These are phyloP conservation scores for Trinectes maculatus DNA, from an alignment of 2,113 vertebrate genomes.

Conservation along the genomic window DNA sequence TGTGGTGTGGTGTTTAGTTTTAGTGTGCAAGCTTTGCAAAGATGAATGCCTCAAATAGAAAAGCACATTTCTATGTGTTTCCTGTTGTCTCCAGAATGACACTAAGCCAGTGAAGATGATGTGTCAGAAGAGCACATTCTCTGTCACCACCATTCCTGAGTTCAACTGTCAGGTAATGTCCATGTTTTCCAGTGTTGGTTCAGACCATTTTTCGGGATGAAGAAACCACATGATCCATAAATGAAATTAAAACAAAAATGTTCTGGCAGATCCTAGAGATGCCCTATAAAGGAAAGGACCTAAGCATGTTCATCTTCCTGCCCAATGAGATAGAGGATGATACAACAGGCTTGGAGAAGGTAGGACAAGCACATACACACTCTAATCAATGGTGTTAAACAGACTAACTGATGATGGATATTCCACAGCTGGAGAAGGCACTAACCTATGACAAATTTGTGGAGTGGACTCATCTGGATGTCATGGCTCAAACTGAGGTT, in stretches of 20 bases:
- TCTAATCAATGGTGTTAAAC: not conserved
- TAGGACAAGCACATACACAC: slow-evolving; percentile 51
- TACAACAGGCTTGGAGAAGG: slow-evolving; percentile 89
- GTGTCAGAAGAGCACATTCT: slow-evolving; percentile 86
- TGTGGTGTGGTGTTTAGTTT: too few species aligned
- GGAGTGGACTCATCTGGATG: slow-evolving; percentile 81
- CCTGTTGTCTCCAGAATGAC: slow-evolving; percentile 77
- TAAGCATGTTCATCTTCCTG: slow-evolving; percentile 93
- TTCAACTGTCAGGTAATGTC: slow-evolving; percentile 72
- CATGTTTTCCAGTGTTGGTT: not conserved
- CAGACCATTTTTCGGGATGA: not conserved
- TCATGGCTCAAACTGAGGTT: slow-evolving; percentile 78
- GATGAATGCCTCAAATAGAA: not conserved
- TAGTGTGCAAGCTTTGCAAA: not conserved
- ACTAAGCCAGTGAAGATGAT: slow-evolving; percentile 92
- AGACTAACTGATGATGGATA: not conserved
- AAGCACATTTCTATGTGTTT: not conserved
- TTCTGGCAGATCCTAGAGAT: slow-evolving; percentile 86
- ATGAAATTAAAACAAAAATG: not conserved
- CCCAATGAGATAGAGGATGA: slow-evolving; percentile 85
- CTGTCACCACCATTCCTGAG: slow-evolving; percentile 83
- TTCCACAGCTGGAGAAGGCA: slow-evolving; percentile 81
- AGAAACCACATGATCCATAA: not conserved
- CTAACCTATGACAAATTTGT: slow-evolving; percentile 84
- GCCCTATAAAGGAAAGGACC: slow-evolving; percentile 89